These are phyloP conservation scores for Tetrao urogallus DNA, from an alignment of 2,113 vertebrate genomes.

Conservation along the genomic window DNA sequence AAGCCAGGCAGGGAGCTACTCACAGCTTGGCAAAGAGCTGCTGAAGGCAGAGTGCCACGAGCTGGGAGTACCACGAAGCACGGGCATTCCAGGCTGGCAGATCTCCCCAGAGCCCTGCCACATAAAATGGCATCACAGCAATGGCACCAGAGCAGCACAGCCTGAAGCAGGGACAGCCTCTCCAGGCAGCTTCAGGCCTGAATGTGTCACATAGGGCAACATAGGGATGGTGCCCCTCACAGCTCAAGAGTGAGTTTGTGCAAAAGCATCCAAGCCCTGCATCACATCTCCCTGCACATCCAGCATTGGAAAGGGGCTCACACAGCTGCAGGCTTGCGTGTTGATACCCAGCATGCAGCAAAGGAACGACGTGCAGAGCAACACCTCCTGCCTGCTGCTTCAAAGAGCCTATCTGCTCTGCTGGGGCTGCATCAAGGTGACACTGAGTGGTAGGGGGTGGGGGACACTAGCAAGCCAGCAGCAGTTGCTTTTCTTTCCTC, in stretches of 20 bases:
- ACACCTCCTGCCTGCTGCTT: not conserved
- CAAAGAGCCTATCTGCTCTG: not conserved
- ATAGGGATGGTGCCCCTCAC: not conserved
- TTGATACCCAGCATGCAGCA: not conserved
- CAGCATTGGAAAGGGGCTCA: not conserved
- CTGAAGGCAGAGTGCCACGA: not conserved
- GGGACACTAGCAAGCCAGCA: not conserved
- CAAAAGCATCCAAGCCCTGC: not conserved
- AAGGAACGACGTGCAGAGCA: not conserved
- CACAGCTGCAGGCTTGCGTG: not conserved
- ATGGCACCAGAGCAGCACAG: not conserved
- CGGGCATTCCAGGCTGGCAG: not conserved
- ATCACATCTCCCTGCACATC: not conserved
- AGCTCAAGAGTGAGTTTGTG: not conserved
- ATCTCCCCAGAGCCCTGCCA: not conserved
- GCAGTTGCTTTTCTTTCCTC: not conserved
- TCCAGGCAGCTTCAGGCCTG: not conserved
- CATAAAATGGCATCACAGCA: not conserved
- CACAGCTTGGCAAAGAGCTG: not conserved
- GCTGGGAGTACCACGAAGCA: not conserved
- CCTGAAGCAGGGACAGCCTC: not conserved
- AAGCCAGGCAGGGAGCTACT: not conserved
- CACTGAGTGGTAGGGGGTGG: not conserved
- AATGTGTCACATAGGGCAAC: accelerated
- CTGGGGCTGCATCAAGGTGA: not conserved